phyloP scores from a whole-genome alignment of 2,113 vertebrate genomes.

The Rhinoptilus africanus region DNA sequence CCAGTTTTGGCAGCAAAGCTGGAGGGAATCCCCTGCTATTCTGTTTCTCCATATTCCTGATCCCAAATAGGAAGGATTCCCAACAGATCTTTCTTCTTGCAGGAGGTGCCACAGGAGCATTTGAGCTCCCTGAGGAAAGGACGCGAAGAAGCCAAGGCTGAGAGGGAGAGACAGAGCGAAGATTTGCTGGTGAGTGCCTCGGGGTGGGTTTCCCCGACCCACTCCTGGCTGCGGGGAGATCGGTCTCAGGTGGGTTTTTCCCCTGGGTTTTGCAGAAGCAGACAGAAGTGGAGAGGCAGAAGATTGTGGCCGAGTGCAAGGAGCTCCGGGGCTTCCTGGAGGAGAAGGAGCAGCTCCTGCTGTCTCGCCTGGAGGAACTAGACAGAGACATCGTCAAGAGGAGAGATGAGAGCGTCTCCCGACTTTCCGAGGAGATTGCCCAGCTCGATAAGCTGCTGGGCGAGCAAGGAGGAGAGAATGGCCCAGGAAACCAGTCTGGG shows the following conservation, averaged over 20 bases:
- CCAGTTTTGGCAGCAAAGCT: background rate
- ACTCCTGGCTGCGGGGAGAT: rapidly evolving
- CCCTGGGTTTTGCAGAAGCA: background rate
- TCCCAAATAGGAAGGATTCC: background rate
- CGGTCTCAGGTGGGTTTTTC: rapidly evolving
- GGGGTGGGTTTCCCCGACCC: rapidly evolving
- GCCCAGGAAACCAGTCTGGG: background rate
- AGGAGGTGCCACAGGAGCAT: conserved; percentile 57
- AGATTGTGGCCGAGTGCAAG: background rate
- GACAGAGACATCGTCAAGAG: background rate
- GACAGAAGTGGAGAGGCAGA: conserved; percentile 10
- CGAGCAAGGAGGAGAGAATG: background rate
- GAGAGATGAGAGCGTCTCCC: background rate
- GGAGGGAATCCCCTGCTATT: too few relatives aligned
- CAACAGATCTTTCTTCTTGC: background rate
- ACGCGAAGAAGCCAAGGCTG: background rate
- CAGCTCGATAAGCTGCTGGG: conserved; percentile 21
- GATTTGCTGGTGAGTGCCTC: conserved; percentile 6
- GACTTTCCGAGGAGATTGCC: background rate
- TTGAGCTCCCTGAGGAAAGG: conserved; percentile 24
- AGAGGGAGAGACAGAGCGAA: conserved; percentile 15
- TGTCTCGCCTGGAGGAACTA: conserved; percentile 7
- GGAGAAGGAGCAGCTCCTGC: conserved; percentile 26
- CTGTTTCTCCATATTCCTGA: background rate
- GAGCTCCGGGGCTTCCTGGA: background rate